phyloP scores from a whole-genome alignment of 2,888 invertebrate genomes.

The Gastrophysa polygoni region DNA sequence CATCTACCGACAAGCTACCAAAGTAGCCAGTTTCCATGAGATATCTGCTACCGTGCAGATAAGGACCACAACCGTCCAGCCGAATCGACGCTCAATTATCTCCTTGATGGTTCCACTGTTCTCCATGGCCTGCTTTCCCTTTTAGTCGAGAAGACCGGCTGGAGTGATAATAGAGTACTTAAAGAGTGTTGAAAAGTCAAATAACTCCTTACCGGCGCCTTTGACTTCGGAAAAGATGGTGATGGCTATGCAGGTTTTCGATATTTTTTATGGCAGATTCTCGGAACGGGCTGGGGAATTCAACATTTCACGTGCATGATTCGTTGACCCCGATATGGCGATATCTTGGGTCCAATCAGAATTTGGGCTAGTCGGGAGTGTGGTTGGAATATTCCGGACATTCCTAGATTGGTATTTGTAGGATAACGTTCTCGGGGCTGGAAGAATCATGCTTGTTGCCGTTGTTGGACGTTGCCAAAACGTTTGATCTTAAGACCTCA shows the following conservation, averaged over 20 bases:
- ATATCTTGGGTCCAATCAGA: too few species aligned
- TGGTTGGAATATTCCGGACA: not conserved
- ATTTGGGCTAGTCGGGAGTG: slow-evolving; percentile 4
- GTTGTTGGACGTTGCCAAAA: too few species aligned
- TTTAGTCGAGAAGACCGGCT: slow-evolving; percentile 43
- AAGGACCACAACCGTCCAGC: slow-evolving; percentile 49
- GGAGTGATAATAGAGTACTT: slow-evolving; percentile 56
- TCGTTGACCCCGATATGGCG: slow-evolving; percentile 7
- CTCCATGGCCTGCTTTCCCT: slow-evolving; percentile 46
- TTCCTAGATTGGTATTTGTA: too few species aligned
- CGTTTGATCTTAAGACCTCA: too few species aligned
- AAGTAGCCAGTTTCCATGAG: slow-evolving; percentile 55
- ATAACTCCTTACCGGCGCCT: slow-evolving; percentile 51
- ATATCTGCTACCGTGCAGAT: slow-evolving; percentile 54
- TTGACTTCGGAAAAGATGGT: slow-evolving; percentile 36
- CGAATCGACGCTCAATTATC: slow-evolving; percentile 20
- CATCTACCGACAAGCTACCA: slow-evolving; percentile 53
- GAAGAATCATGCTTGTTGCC: too few species aligned
- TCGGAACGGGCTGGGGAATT: not conserved
- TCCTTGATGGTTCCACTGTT: slow-evolving; percentile 26
- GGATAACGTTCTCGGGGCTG: too few species aligned
- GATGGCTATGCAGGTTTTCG: slow-evolving; percentile 21
- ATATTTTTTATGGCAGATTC: slow-evolving; percentile 21
- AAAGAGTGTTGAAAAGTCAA: slow-evolving; percentile 58
- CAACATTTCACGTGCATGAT: slow-evolving; percentile 8